Evolutionary conservation across 2,797 vertebrate species (phyloP).

Genomic region (Mastacembelus armatus): DNA sequence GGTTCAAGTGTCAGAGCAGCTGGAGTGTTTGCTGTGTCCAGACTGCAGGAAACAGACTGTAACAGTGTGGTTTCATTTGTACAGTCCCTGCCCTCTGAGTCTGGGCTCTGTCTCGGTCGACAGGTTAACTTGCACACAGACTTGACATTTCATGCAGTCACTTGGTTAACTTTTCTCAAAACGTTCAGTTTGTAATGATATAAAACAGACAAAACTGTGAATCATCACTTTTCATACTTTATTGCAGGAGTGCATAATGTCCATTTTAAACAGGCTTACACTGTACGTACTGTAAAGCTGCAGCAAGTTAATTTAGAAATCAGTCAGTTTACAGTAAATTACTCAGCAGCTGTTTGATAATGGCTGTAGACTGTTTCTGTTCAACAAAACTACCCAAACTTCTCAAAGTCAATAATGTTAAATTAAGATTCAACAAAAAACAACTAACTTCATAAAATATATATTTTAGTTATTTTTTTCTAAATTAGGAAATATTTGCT

Average conservation of each 20-base stretch:
- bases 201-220: constrained; percentile 22
- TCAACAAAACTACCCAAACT: too few species aligned
- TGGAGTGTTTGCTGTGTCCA: constrained; percentile 2
- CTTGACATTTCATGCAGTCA: constrained; percentile 27
- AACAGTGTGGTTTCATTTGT: constrained; percentile 12
- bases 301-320: too few species aligned
- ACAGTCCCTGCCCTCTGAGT: neutral
- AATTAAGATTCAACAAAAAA: too few species aligned
- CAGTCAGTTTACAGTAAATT: too few species aligned
- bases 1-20: neutral
- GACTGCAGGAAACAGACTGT: constrained; percentile 3
- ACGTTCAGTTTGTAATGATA: neutral
- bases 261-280: too few species aligned
- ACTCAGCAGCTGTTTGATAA: too few species aligned
- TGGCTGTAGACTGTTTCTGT: too few species aligned
- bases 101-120: constrained; percentile 48
- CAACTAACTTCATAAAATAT: too few species aligned
- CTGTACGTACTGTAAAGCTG: too few species aligned
- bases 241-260: neutral
- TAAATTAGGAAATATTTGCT: too few species aligned
- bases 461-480: too few species aligned
- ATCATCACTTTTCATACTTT: constrained; percentile 22
- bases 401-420: too few species aligned
- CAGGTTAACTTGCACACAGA: constrained; percentile 12
- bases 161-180: constrained; percentile 23